phyloP scores from a whole-genome alignment of 2,797 vertebrate genomes.

The Cirrhinus molitorella region DNA sequence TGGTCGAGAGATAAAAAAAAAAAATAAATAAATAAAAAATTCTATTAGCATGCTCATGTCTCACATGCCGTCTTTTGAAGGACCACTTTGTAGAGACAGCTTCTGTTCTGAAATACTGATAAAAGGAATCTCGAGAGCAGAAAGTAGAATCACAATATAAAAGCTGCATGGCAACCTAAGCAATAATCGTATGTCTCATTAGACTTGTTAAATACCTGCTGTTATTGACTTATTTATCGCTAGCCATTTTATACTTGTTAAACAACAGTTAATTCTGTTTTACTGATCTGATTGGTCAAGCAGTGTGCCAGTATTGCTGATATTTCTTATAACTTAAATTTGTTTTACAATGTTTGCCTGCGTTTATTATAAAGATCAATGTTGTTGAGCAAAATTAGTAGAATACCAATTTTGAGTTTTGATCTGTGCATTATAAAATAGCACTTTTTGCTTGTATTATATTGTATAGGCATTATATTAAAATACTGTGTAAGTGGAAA shows the following conservation, averaged over 20 bases:
- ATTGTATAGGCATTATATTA: neutral
- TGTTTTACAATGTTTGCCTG: neutral
- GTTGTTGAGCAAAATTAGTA: neutral
- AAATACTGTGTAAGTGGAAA: neutral
- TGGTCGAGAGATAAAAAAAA: conserved; percentile 17
- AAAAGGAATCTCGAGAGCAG: conserved; percentile 8
- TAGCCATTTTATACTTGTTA: too few relatives aligned
- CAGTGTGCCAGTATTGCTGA: neutral
- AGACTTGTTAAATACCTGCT: neutral
- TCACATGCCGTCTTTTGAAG: conserved; percentile 28
- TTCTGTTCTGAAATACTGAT: conserved; percentile 8
- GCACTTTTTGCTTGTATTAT: neutral
- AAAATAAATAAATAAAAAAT: too few relatives aligned
- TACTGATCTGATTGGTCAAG: neutral
- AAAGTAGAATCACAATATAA: neutral
- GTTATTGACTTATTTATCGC: neutral
- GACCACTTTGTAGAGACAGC: neutral
- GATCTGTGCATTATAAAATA: neutral
- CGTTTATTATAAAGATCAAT: neutral
- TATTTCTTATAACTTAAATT: neutral
- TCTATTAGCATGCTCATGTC: conserved; percentile 21
- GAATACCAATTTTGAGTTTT: neutral
- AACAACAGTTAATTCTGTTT: neutral
- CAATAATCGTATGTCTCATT: neutral
- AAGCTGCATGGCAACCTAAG: neutral